These are phyloP conservation scores for Tenthredo mesomela DNA, from an alignment of 2,888 invertebrate species.

Conservation along the genomic window DNA sequence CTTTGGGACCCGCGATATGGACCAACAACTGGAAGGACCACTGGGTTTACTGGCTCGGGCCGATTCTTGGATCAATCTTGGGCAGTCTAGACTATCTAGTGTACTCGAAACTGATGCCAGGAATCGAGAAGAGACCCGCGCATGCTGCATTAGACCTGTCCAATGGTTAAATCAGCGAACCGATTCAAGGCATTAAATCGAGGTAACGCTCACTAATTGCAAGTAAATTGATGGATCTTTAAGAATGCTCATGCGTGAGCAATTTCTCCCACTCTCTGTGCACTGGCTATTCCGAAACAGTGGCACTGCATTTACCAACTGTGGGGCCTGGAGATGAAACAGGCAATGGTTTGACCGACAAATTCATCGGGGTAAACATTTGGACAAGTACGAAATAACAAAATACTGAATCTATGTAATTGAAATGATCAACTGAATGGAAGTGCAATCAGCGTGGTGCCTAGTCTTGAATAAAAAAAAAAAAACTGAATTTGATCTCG, in stretches of 20 bases:
- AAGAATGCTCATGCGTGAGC: not conserved
- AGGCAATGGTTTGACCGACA: not conserved
- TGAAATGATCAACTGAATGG: not conserved
- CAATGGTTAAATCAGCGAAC: not conserved
- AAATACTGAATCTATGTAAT: not conserved
- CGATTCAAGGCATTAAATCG: not conserved
- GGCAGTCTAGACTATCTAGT: not conserved
- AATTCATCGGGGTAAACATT: not conserved
- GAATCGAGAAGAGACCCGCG: not conserved
- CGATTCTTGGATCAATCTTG: constrained; percentile 68
- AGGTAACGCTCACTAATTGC: not conserved
- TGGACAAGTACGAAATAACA: not conserved
- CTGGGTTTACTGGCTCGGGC: constrained; percentile 76
- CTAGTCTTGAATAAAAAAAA: not conserved
- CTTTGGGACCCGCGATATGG: constrained; percentile 75
- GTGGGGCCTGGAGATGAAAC: not conserved
- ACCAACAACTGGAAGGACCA: constrained; percentile 73
- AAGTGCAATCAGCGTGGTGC: not conserved
- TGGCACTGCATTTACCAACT: not conserved
- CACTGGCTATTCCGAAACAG: not conserved
- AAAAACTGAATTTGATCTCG: not conserved
- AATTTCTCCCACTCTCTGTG: not conserved
- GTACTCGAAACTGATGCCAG: constrained; percentile 5
- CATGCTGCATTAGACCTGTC: not conserved
- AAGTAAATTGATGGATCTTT: not conserved